Base-by-base conservation (phyloP, 2,888 invertebrate species). In the Dinocampus coccinellae region DNA sequence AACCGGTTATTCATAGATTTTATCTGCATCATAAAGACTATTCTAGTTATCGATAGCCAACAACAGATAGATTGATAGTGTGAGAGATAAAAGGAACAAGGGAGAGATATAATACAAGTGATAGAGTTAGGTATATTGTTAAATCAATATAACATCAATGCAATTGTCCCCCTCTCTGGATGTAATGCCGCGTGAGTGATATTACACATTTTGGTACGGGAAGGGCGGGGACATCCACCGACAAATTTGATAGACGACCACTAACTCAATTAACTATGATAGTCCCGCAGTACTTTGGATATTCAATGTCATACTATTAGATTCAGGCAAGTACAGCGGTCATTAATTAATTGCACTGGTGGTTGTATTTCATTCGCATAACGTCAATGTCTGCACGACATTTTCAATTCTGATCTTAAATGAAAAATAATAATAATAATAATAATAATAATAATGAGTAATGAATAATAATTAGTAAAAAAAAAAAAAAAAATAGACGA, bases 401-500 rank as follows among this genome's bases (percentile, higher is more conserved):
- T 16, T 47, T 47, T 47, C 16, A 3, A 16, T 47, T 16, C 16
- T 47, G 16, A 47, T 47, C 1, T 34, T 10, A 33, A 61, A 22
- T 20, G 13, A 34, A 13, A 53, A 2, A 6, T 11, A 2, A 9
- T 3, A 16, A 42, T 42, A 42, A 42, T 0, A 16, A 42, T n/a
- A 3, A 29, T 4, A 29, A 3, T 16, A 61, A 39, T 20, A 13
- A 34, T 13, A 33, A 2, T 10, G 2, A 2, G 9, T 7, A 16
- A n/a, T 42, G 4, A 42, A 7, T 4, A 10, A 16, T n/a, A n/a
- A 33, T n/a, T 2, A 29, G 33, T 29, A 29, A 33, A 16, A 33
- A n/a, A 58, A 58, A 58, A 2, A 16, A 29, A 63, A 55, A 55
- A 61, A 36, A 53, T 70, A 72, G 57, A 62, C 62, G 69, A 65